Evolutionary conservation across 2,888 invertebrate species (phyloP).

Genomic region (Drosophila meridiana): DNA sequence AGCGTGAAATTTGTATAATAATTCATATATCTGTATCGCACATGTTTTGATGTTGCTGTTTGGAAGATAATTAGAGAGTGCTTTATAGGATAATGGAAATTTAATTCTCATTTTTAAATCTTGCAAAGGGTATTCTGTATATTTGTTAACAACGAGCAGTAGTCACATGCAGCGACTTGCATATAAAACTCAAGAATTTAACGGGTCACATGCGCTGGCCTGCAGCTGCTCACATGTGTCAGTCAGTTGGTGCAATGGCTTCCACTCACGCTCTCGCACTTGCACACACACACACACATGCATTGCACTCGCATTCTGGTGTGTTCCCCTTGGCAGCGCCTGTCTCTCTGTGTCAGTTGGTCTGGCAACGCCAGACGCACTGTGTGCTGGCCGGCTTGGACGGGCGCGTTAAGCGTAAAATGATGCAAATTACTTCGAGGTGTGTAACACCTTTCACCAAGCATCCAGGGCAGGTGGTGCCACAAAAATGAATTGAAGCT

Average conservation of each 20-base stretch:
- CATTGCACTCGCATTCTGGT: neutral
- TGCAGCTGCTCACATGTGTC: constrained; percentile 36
- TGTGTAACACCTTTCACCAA: constrained; percentile 56
- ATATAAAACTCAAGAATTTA: neutral
- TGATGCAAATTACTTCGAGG: constrained; percentile 68
- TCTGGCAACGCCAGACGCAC: constrained; percentile 39
- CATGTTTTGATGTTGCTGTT: neutral
- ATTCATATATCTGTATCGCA: neutral
- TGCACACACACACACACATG: neutral
- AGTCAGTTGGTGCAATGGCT: constrained; percentile 1
- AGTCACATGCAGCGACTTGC: neutral
- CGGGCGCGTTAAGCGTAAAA: constrained; percentile 69
- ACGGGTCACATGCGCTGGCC: constrained; percentile 24
- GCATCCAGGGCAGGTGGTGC: constrained; percentile 12
- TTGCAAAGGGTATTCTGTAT: neutral
- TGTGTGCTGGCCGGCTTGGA: constrained; percentile 29
- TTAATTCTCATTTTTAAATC: neutral
- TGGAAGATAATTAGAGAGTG: neutral
- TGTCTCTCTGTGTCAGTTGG: constrained; percentile 54
- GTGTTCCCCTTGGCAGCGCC: constrained; percentile 22
- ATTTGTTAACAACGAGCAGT: neutral
- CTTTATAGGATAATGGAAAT: too few relatives aligned
- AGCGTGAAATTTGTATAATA: neutral
- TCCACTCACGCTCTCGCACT: neutral
- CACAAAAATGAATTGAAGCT: constrained; percentile 51